Conservation (phyloP, 2,888 invertebrate species). For the Torymus auratus region DNA sequence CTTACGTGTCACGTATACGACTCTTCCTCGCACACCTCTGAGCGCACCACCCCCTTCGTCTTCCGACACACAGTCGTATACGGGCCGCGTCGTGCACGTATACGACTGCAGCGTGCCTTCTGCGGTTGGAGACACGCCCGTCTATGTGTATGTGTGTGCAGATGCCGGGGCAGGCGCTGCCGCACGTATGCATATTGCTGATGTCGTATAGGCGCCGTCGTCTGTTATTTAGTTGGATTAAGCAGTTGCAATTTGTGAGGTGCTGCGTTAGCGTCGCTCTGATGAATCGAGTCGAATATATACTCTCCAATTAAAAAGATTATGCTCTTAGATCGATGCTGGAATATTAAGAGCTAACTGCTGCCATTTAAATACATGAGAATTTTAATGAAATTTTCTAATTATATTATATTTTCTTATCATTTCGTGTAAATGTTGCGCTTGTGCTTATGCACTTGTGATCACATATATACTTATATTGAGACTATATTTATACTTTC, state of each 20-base stretch:
- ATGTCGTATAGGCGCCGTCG: slow-evolving; percentile 8
- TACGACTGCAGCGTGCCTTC: not conserved
- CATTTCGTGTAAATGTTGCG: too few relatives aligned
- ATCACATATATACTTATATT: too few relatives aligned
- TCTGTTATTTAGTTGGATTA: slow-evolving; percentile 28
- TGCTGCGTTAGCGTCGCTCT: not conserved
- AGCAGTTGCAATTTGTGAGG: not conserved
- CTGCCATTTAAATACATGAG: too few relatives aligned
- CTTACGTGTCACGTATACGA: slow-evolving; percentile 62
- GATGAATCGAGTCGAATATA: not conserved
- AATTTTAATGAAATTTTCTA: too few relatives aligned
- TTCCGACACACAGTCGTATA: not conserved
- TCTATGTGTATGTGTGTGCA: not conserved
- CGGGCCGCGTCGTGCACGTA: not conserved
- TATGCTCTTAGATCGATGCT: too few relatives aligned
- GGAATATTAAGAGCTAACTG: too few relatives aligned
- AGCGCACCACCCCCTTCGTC: too few relatives aligned
- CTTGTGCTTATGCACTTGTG: too few relatives aligned
- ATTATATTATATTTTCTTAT: too few relatives aligned
- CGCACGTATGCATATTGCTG: slow-evolving; percentile 22
- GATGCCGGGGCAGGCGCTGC: not conserved
- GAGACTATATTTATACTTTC: too few relatives aligned
- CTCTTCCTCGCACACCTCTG: not conserved
- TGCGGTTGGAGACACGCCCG: too few relatives aligned
- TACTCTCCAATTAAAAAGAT: too few relatives aligned